Conservation (phyloP, 2,113 vertebrate genomes). For the Salvelinus alpinus region DNA sequence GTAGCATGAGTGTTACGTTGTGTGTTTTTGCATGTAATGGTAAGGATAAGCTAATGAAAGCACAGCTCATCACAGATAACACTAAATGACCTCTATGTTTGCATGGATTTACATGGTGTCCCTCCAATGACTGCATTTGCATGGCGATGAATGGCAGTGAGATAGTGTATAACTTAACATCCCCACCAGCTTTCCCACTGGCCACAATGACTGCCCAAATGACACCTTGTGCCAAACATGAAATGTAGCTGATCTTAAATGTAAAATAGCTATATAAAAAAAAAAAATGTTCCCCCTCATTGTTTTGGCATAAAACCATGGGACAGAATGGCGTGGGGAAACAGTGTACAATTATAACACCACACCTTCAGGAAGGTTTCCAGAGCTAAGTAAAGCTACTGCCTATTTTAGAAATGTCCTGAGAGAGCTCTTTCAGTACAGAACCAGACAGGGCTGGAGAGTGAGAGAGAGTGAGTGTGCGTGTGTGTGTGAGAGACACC, state of each 20-base stretch:
- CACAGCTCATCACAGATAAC: background rate
- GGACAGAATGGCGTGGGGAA: conserved; percentile 4
- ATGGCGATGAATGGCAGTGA: background rate
- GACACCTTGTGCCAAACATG: background rate
- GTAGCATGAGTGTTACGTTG: no score
- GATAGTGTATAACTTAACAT: background rate
- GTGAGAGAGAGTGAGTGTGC: no score
- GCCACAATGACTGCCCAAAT: background rate
- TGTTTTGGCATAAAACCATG: conserved; percentile 24
- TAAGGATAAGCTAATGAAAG: background rate
- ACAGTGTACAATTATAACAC: conserved; percentile 2
- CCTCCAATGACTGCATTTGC: background rate
- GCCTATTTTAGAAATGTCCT: conserved; percentile 50
- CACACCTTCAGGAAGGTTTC: conserved; percentile 34
- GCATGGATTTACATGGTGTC: background rate
- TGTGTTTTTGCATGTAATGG: background rate
- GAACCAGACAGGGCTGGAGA: background rate
- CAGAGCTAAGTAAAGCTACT: conserved; percentile 54
- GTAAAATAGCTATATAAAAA: background rate
- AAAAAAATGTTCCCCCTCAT: conserved; percentile 13
- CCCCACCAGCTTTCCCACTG: background rate
- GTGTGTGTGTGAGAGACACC: no score
- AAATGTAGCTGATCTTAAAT: background rate
- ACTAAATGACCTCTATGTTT: background rate
- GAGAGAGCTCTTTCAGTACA: conserved; percentile 15